Base-by-base conservation (phyloP, 1,140 invertebrate genomes). In the Palaemon carinicauda region DNA sequence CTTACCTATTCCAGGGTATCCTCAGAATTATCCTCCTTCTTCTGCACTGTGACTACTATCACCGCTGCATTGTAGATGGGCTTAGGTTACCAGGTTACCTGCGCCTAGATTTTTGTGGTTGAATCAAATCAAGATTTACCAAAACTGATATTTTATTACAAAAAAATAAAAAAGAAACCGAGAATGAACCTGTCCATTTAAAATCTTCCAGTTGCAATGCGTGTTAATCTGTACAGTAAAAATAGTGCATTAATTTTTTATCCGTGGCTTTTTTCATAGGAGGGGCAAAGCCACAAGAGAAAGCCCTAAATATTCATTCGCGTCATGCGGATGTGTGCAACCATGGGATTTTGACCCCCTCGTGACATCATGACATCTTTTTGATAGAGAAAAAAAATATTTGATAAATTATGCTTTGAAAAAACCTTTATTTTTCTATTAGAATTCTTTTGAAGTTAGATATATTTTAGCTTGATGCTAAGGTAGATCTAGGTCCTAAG, bases 71-170 rank as follows among this genome's bases (percentile, higher is more conserved):
- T 78, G 24, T 50, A 80, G 84, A 86, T 77, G 84, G 80, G 75
- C 82, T 69, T 85, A 85, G 75, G 82, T 41, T 41, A 41, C 41
- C 73, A 75, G 75, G 78, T 74, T 29, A 78, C 54, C 78, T 78
- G 73, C 12, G 80, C 60, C 75, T 78, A 54, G 80, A 65, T 86
- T 71, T 71, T 86, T 86, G 84, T 86, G 84, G 60, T 80, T 27
- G 75, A 86, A 86, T 86, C 84, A 86, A 86, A 86, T 29, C 80
- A 51, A 24, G 54, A 53, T 86, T 86, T 80, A 78, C 41, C 41
- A 41, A 71, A 86, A 86, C 80, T 86, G 71, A 80, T 79, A 80
- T 86, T 41, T 80, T 29, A 86, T 54, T 33, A 86, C 29, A 73
- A 77, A 80, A 80, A 77, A 41, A n/a, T n/a, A 80, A 80, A 71